Evolutionary conservation across 2,113 vertebrate species (phyloP).

Genomic region (Phrynosoma platyrhinos): DNA sequence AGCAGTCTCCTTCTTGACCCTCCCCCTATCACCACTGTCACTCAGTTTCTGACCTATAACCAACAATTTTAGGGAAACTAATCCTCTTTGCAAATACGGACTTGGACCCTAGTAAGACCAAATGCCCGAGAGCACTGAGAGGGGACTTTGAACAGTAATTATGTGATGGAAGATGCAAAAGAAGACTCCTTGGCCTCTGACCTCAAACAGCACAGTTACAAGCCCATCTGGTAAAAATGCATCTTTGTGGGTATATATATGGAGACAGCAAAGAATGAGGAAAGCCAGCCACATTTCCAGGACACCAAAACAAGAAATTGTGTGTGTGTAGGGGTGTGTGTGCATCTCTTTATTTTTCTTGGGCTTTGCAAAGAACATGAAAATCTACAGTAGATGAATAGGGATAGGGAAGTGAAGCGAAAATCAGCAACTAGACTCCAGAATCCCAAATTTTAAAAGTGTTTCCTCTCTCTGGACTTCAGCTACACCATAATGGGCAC

Average conservation of each 20-base stretch:
- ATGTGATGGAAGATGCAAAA: constrained; percentile 27
- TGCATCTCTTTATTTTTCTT: background rate
- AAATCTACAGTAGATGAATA: accelerated
- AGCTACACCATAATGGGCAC: background rate
- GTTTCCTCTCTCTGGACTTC: background rate
- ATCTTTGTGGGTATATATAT: background rate
- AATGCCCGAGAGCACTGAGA: background rate
- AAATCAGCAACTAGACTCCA: accelerated
- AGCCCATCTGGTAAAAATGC: background rate
- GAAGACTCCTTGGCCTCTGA: accelerated
- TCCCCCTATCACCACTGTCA: too few species aligned
- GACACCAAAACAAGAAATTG: accelerated
- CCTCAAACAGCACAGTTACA: background rate
- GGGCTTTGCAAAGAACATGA: background rate
- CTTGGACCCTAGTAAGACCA: constrained; percentile 55
- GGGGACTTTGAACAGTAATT: constrained; percentile 49
- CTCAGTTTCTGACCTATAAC: background rate
- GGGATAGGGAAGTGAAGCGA: accelerated
- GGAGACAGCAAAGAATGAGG: accelerated
- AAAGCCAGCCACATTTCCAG: background rate
- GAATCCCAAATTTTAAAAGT: background rate
- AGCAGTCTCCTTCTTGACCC: background rate
- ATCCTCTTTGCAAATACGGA: constrained; percentile 62
- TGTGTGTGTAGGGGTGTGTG: background rate
- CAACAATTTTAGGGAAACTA: constrained; percentile 45